phyloP scores from a whole-genome alignment of 2,888 invertebrate genomes.

The Drosophila pseudotalamancana region DNA sequence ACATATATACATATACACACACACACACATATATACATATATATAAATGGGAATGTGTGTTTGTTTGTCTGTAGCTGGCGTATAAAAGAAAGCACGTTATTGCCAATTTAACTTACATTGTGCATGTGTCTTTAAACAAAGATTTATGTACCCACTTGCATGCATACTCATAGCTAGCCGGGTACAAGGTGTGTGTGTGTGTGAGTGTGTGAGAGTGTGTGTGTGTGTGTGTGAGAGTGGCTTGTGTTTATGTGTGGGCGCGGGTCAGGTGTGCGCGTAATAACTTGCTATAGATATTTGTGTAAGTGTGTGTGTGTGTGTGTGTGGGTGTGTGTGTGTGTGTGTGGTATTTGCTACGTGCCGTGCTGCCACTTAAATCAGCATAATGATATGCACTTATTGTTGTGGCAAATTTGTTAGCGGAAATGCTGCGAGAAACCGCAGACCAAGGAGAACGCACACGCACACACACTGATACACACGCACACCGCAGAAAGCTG shows the following conservation, averaged over 20 bases:
- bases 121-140: constrained; percentile 78
- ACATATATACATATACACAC: constrained; percentile 32
- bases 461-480: neutral
- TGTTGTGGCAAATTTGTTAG: constrained; percentile 78
- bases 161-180: constrained; percentile 59
- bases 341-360: constrained; percentile 41
- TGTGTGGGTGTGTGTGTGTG: constrained; percentile 36
- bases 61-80: constrained; percentile 53
- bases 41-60: constrained; percentile 4
- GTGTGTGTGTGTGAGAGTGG: constrained; percentile 51
- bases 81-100: constrained; percentile 79
- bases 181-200: constrained; percentile 22
- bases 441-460: constrained; percentile 31
- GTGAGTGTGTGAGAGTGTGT: constrained; percentile 27
- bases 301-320: constrained; percentile 29
- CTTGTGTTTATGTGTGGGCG: constrained; percentile 14
- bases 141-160: constrained; percentile 79
- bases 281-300: constrained; percentile 67
- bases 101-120: constrained; percentile 78
- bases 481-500: constrained; percentile 38
- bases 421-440: constrained; percentile 74
- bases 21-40: constrained; percentile 43
- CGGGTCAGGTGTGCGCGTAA: constrained; percentile 72
- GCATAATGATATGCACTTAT: constrained; percentile 77
- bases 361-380: constrained; percentile 73